These are phyloP conservation scores for Cydia fagiglandana DNA, from an alignment of 1,140 invertebrate species.

Conservation along the genomic window DNA sequence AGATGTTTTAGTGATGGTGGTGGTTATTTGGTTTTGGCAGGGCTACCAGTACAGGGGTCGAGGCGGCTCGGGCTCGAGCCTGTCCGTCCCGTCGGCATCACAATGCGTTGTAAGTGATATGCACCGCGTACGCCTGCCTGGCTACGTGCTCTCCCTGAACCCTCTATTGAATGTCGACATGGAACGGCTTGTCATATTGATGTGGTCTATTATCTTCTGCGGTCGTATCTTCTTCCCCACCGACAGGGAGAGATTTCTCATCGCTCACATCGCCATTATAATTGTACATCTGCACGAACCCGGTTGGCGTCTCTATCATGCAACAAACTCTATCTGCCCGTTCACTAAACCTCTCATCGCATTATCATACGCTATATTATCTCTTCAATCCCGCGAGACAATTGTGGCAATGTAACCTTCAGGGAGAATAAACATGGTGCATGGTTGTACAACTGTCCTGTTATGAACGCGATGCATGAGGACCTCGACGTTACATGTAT, in stretches of 20 bases:
- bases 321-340: slow-evolving; percentile 50
- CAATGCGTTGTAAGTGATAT: slow-evolving; percentile 81
- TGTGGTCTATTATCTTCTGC: slow-evolving; percentile 66
- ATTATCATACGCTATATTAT: slow-evolving; percentile 52
- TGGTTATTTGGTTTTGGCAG: slow-evolving; percentile 76
- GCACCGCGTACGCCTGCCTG: slow-evolving; percentile 51
- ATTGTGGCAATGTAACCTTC: slow-evolving; percentile 43
- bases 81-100: slow-evolving; percentile 86
- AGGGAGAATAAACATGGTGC: slow-evolving; percentile 60
- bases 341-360: slow-evolving; percentile 63
- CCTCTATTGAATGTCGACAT: slow-evolving; percentile 65
- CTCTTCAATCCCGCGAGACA: slow-evolving; percentile 53
- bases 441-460: slow-evolving; percentile 56
- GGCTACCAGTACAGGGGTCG: slow-evolving; percentile 75
- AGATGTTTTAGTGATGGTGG: slow-evolving; percentile 58
- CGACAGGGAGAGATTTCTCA: slow-evolving; percentile 68
- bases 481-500: slow-evolving; percentile 48
- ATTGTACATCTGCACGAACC: slow-evolving; percentile 69
- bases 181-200: slow-evolving; percentile 60
- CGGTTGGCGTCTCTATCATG: slow-evolving; percentile 55
- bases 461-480: slow-evolving; percentile 61
- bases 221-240: slow-evolving; percentile 65
- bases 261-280: slow-evolving; percentile 62
- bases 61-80: slow-evolving; percentile 85
- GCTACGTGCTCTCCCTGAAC: slow-evolving; percentile 52